A percentile compares a stretch with the other conserved stretches of the same genome.
phyloP scores from a whole-genome alignment of 23 tunicate genomes.

The Diplosoma virens region DNA sequence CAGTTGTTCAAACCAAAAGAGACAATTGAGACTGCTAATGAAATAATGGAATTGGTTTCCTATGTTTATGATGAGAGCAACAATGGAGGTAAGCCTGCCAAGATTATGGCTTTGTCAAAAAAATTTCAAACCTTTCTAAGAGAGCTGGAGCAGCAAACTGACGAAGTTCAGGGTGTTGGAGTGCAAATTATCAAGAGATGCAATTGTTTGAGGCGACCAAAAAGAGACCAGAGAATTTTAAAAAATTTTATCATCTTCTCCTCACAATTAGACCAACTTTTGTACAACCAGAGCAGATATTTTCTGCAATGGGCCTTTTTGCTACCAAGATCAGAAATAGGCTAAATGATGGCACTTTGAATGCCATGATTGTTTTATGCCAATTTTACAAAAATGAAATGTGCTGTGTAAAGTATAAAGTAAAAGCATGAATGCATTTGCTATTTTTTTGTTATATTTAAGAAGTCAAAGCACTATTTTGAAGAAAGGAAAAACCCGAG shows the following conservation, averaged over 20 bases:
- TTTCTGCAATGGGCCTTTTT: no score
- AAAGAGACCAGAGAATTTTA: no score
- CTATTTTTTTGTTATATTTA: neutral
- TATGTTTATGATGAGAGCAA: neutral
- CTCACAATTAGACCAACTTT: neutral
- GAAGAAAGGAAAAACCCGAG: neutral
- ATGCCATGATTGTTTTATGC: neutral
- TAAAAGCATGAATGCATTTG: no score
- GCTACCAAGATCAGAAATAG: no score
- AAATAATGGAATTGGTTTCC: neutral
- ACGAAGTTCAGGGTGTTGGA: no score
- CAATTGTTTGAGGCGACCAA: no score
- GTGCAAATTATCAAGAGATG: no score
- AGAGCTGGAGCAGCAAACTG: neutral
- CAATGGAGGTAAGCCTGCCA: neutral
- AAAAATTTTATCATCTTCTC: neutral
- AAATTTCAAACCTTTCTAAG: neutral
- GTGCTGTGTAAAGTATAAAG: neutral
- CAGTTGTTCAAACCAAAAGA: neutral
- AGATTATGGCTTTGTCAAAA: neutral
- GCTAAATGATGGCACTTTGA: neutral
- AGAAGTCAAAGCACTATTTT: neutral
- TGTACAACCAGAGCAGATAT: neutral
- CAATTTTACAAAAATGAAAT: neutral
- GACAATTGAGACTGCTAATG: neutral